These are phyloP conservation scores for Pterobdella sp. DNA, from an alignment of 2,888 invertebrate species.

Conservation along the genomic window DNA sequence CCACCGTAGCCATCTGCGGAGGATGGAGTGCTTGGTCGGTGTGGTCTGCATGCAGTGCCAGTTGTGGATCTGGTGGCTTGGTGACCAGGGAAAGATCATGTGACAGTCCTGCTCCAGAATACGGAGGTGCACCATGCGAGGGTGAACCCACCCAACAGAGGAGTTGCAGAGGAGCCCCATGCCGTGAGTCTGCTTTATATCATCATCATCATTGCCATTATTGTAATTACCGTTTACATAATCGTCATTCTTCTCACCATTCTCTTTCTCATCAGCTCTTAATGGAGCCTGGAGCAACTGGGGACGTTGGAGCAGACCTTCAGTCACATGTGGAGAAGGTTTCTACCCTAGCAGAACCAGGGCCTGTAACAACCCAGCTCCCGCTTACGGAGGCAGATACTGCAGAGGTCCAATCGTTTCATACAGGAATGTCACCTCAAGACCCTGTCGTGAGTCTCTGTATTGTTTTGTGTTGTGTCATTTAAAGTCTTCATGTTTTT, in stretches of 20 bases:
- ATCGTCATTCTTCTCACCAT: no score
- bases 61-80: conserved; percentile 26
- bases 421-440: conserved; percentile 21
- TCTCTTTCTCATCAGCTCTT: conserved; percentile 30
- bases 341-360: conserved; percentile 28
- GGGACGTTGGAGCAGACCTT: conserved; percentile 29
- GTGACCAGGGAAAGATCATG: conserved; percentile 7
- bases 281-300: conserved; percentile 35
- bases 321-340: conserved; percentile 32
- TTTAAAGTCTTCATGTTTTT: no score
- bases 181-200: conserved; percentile 23
- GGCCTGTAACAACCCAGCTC: conserved; percentile 36
- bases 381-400: conserved; percentile 37
- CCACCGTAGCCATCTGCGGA: conserved; percentile 28
- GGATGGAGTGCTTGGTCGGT: conserved; percentile 27
- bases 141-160: conserved; percentile 41
- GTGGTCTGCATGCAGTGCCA: conserved; percentile 29
- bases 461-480: no score
- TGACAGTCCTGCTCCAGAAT: conserved; percentile 41
- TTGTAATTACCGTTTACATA: no score
- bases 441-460: conserved; percentile 30
- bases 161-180: conserved; percentile 39
- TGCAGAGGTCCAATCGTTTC: conserved; percentile 33
- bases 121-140: conserved; percentile 45
- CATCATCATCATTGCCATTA: no score